Conservation (phyloP, 2,797 vertebrate genomes). For the Serranus cabrilla region DNA sequence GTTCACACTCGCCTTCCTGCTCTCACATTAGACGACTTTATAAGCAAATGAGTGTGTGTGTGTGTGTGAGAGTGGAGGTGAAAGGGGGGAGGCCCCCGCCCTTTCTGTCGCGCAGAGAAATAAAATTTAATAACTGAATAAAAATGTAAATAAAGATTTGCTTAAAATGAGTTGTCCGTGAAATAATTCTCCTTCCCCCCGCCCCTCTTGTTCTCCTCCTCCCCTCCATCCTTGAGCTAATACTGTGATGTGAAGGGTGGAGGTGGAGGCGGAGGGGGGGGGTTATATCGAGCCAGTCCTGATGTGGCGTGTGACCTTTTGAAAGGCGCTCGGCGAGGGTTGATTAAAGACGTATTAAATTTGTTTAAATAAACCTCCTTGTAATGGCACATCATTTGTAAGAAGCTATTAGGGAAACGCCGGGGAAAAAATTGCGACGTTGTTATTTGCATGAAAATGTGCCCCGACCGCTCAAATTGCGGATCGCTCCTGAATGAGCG, state of each 20-base stretch:
- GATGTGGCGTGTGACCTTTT: constrained; percentile 99
- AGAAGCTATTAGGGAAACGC: constrained; percentile 98
- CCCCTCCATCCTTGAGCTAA: constrained; percentile 94
- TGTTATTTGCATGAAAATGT: constrained; percentile 99
- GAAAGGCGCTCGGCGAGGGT: constrained; percentile 92
- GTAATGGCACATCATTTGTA: constrained; percentile 99
- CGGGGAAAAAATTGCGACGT: constrained; percentile 87
- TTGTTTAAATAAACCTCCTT: constrained; percentile 99
- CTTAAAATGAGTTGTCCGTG: constrained; percentile 98
- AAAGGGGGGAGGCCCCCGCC: constrained; percentile 73
- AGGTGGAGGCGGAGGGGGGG: constrained; percentile 64
- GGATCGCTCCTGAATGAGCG: constrained; percentile 92
- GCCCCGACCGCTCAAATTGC: constrained; percentile 83
- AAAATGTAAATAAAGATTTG: constrained; percentile 99
- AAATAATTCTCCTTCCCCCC: constrained; percentile 94
- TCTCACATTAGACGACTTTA: constrained; percentile 91
- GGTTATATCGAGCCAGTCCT: constrained; percentile 84
- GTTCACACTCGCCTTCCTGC: constrained; percentile 83
- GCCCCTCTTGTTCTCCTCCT: constrained; percentile 86
- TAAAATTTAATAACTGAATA: constrained; percentile 99
- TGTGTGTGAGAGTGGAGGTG: constrained; percentile 77
- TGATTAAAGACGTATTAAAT: constrained; percentile 99
- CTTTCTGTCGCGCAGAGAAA: constrained; percentile 83
- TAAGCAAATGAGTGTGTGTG: constrained; percentile 85
- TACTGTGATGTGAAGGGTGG: constrained; percentile 86